These are phyloP conservation scores for Trichoplax adhaerens DNA, from an alignment of 37 sponge, comb jelly and placozoan genomes.

Conservation along the genomic window DNA sequence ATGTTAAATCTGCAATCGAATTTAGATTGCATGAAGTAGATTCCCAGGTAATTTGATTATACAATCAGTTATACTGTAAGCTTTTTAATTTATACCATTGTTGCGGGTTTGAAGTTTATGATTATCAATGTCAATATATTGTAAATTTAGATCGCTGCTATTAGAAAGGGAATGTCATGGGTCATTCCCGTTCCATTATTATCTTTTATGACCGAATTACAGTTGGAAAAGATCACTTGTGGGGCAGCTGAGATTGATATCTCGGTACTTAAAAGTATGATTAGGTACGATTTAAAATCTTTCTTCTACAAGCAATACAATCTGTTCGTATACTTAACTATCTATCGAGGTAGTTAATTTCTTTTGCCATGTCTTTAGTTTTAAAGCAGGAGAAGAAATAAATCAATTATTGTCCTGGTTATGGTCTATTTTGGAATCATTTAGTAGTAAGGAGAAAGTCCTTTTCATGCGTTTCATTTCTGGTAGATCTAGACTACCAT, in stretches of 20 bases:
- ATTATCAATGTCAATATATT: too few relatives aligned
- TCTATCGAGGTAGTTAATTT: too few relatives aligned
- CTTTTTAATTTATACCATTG: too few relatives aligned
- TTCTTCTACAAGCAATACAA: too few relatives aligned
- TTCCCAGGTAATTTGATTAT: slow-evolving; percentile 15
- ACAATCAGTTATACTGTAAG: too few relatives aligned
- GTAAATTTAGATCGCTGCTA: slow-evolving; percentile 2
- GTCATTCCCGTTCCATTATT: slow-evolving; percentile 79
- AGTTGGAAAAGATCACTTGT: slow-evolving; percentile 57
- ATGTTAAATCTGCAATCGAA: slow-evolving; percentile 57
- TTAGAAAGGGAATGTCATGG: slow-evolving; percentile 64
- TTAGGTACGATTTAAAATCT: slow-evolving; percentile 22
- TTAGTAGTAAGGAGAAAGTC: slow-evolving; percentile 49
- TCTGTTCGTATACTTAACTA: too few relatives aligned
- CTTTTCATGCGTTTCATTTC: slow-evolving; percentile 52
- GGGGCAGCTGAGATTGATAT: slow-evolving; percentile 54
- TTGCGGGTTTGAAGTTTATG: too few relatives aligned
- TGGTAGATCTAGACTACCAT: slow-evolving; percentile 67
- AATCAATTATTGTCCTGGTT: slow-evolving; percentile 57
- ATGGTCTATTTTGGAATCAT: slow-evolving; percentile 64
- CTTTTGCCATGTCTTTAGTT: too few relatives aligned
- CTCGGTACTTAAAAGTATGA: slow-evolving; percentile 59
- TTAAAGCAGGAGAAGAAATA: not conserved
- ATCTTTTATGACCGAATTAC: slow-evolving; percentile 22
- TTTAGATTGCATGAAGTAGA: slow-evolving; percentile 76